A percentile compares a stretch with the other conserved stretches of the same genome.
Evolutionary conservation across 2,797 vertebrate genomes (phyloP).

Genomic region (Cottoperca gobio): DNA sequence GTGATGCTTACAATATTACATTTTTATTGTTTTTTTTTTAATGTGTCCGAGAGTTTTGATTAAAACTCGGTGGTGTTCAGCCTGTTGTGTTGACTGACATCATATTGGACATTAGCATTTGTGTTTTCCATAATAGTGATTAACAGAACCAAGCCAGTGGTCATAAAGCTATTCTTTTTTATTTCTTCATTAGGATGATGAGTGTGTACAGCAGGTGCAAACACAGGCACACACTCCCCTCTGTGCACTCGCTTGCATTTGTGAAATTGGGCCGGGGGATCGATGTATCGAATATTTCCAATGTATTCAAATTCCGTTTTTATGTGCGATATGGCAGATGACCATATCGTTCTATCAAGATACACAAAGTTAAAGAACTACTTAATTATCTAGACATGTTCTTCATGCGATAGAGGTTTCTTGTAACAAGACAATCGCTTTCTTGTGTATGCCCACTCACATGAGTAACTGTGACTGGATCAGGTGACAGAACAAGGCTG

Average conservation of each 20-base stretch:
- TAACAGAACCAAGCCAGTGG: neutral
- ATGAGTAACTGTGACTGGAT: slow-evolving; percentile 50
- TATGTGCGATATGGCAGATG: no score
- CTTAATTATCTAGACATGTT: no score
- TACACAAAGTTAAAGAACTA: no score
- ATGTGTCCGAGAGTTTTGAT: neutral
- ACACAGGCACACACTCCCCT: slow-evolving; percentile 5
- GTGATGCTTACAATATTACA: neutral
- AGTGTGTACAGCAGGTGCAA: slow-evolving; percentile 12
- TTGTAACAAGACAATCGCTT: slow-evolving; percentile 56
- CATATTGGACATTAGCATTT: neutral
- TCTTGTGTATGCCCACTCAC: slow-evolving; percentile 54
- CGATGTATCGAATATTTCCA: no score
- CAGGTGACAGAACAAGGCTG: slow-evolving; percentile 48
- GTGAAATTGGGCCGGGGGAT: no score
- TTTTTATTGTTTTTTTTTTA: neutral
- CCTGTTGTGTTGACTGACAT: neutral
- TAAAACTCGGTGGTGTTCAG: neutral
- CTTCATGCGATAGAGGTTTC: slow-evolving; percentile 43
- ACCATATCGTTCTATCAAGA: no score
- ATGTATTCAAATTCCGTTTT: no score
- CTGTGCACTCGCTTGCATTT: slow-evolving; percentile 32
- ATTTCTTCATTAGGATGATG: neutral
- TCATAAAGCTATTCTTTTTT: slow-evolving; percentile 1
- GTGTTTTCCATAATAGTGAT: neutral